Base-by-base conservation (phyloP, 2,797 vertebrate genomes). In the Hippopotamyrus pictus region DNA sequence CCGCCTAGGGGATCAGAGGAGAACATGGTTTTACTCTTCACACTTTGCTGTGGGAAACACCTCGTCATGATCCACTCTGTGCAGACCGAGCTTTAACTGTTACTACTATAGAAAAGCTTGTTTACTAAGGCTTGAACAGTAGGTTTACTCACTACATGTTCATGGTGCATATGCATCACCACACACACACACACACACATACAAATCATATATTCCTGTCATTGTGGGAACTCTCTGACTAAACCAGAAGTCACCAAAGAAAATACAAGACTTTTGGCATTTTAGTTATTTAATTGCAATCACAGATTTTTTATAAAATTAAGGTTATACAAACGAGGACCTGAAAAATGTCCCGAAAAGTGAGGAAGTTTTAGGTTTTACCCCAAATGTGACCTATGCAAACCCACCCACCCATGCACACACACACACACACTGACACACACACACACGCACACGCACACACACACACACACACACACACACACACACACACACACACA, bases 1-100 rank as follows among this genome's bases (percentile, higher is more conserved):
- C 98, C 98, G 91, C 99, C 99, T 99, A 33, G 17, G 25, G 33
- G 50, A 65, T 48, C 17, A 89, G 92, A 91, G 89, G 92, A 25
- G 37, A 44, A 48, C 79, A 83, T 3, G 44, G 4, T 41, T 46
- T 83, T 22, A 73, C 29, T 17, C 29, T 33, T 1, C 29, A 37
- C 12, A 37, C 25, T 9, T 8, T 11, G 17, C 53, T 57, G 19
- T n/a, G n/a, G 53, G 5, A 59, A 59, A 59, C 17, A 87, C 0
- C 17, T 33, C 2, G 1, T 17, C 48, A 85, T 4, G 17, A 79
- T n/a, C 5, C 73, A n/a, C 33, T n/a, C 17, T 79, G 37, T 8
- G 6, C 17, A 44, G 37, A 44, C 37, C 3, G 73, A 9, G 37
- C 37, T 76, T 19, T 19, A 41, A 79, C 7, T 41, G 37, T 44